Percentiles rank a stretch among this genome's conserved stretches.
phyloP scores from a whole-genome alignment of 2,113 vertebrate genomes.

The Gorsachius goisagi region DNA sequence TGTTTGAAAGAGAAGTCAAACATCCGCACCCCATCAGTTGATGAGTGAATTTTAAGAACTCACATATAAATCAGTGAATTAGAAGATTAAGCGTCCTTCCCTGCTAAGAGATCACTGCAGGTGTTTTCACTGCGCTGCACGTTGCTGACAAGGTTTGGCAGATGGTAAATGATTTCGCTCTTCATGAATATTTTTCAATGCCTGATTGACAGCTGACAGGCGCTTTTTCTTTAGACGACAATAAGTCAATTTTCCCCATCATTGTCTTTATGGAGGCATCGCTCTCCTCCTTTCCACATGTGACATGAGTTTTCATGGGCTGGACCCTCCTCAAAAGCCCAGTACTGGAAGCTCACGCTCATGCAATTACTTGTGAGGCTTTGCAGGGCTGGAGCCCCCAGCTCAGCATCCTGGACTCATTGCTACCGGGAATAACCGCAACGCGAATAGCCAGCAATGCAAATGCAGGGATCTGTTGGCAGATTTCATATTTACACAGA shows the following conservation, averaged over 20 bases:
- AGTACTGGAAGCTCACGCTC: fast-evolving
- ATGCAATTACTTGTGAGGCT: neutral
- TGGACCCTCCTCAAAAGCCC: neutral
- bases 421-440: fast-evolving
- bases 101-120: neutral
- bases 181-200: neutral
- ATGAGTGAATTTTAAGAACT: neutral
- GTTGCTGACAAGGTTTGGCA: neutral
- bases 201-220: neutral
- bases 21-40: neutral
- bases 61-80: neutral
- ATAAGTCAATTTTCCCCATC: neutral
- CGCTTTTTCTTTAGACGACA: neutral
- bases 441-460: neutral
- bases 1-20: neutral
- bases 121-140: neutral
- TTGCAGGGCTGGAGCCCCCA: neutral
- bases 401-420: neutral
- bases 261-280: neutral
- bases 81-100: neutral
- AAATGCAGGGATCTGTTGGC: neutral
- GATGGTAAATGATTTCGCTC: neutral
- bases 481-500: fast-evolving
- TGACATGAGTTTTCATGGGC: neutral
- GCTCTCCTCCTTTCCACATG: neutral